Base-by-base conservation (phyloP, 2,797 vertebrate genomes). In the Sarcoramphus papa region DNA sequence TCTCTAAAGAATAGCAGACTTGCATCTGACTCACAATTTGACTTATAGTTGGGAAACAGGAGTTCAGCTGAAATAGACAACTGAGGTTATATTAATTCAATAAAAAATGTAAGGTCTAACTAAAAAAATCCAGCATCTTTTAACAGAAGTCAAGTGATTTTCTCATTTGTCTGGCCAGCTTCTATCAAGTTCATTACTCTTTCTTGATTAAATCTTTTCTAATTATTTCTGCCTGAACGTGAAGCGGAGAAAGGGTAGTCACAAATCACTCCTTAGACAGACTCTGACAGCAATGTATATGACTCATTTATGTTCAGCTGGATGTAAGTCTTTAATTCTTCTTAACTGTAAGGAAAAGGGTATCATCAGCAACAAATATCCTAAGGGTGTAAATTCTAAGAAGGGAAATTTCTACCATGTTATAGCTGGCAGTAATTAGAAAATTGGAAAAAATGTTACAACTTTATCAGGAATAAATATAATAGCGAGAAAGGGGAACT, bases 151-250 rank as follows among this genome's bases (percentile, higher is more conserved):
- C 53, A 83, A 83, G 63, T 21, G 72, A 91, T 94, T 82, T 82
- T 72, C 95, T 87, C 87, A 88, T 94, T 91, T 96, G 37, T 91
- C 93, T 91, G 82, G 54, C 48, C 62, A 68, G 86, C 62, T 89
- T n/a, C 93, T 92, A 63, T 85, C 72, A 92, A 83, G 79, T 91
- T 94, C 93, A 76, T 96, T 92, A 79, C 90, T 96, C 68, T 92
- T 82, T 40, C 92, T 83, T 94, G 97, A 95, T 97, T 95, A 97
- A 97, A 96, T 97, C 77, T 94, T 91, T 89, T 74, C 92, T 90
- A 96, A 94, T 78, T 69, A 91, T 75, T 89, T 92, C 88, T 93
- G 90, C 78, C 87, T 84, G 89, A 43, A 75, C 76, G 77, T 56
- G 92, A 85, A 91, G 85, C 8, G 10, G 82, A 78, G 74, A 53